Conservation (phyloP, 2,113 vertebrate genomes). For the Rhea americana region DNA sequence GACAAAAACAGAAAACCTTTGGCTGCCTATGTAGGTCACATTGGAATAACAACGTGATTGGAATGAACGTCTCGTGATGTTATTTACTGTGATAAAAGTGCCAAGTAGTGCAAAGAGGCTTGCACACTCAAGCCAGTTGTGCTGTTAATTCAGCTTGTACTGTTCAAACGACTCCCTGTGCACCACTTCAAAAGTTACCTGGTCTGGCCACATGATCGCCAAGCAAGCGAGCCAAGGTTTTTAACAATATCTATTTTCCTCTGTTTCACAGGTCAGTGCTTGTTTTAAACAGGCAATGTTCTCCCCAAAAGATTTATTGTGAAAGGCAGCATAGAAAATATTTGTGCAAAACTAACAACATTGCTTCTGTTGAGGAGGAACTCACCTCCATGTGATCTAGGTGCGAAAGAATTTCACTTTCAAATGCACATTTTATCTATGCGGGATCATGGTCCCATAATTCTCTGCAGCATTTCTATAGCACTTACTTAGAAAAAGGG, state of each 20-base stretch:
- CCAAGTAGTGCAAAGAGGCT: slow-evolving; percentile 6
- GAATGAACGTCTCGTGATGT: neutral
- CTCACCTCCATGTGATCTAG: neutral
- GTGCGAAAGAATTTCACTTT: neutral
- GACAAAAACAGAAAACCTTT: neutral
- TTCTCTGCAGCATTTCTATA: slow-evolving; percentile 3
- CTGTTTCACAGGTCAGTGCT: slow-evolving; percentile 55
- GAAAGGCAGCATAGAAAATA: slow-evolving; percentile 13
- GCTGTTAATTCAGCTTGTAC: neutral
- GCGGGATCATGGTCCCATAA: neutral
- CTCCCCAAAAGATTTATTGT: slow-evolving; percentile 16
- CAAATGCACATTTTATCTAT: neutral
- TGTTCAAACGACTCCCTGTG: neutral
- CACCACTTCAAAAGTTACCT: slow-evolving; percentile 47
- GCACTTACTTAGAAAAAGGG: slow-evolving; percentile 17
- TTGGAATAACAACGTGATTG: neutral
- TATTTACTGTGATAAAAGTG: neutral
- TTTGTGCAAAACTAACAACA: slow-evolving; percentile 6
- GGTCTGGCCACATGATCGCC: neutral
- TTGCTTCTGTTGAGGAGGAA: neutral
- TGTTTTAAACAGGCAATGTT: neutral
- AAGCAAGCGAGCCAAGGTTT: neutral
- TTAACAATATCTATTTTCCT: slow-evolving; percentile 40
- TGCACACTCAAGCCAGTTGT: neutral
- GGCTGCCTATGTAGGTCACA: neutral